phyloP scores from a whole-genome alignment of 2,888 invertebrate species.

The Oegoconia quadripuncta region DNA sequence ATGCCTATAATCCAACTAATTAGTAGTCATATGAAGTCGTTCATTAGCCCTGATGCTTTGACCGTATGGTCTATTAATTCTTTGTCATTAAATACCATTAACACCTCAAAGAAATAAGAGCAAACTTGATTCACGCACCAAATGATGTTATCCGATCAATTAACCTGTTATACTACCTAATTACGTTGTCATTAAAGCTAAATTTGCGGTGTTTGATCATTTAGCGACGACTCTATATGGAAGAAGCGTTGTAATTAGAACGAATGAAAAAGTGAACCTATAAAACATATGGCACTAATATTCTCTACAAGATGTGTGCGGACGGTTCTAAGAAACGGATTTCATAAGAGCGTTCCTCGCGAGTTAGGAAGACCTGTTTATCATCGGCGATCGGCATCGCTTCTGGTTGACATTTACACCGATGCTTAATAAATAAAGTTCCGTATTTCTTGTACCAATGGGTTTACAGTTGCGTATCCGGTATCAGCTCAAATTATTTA shows the following conservation, averaged over 20 bases:
- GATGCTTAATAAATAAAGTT: slow-evolving; percentile 1
- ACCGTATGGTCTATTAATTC: background rate
- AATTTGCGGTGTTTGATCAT: slow-evolving; percentile 48
- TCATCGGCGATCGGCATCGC: slow-evolving; percentile 34
- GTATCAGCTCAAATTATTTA: too few relatives aligned
- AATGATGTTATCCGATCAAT: slow-evolving; percentile 56
- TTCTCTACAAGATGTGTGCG: slow-evolving; percentile 37
- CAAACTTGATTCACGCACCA: slow-evolving; percentile 32
- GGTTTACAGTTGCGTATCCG: too few relatives aligned
- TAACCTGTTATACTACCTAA: slow-evolving; percentile 52
- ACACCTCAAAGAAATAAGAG: slow-evolving; percentile 35
- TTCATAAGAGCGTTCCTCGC: slow-evolving; percentile 42
- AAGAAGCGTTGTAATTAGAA: slow-evolving; percentile 32
- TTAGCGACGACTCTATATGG: slow-evolving; percentile 50
- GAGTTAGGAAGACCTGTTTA: slow-evolving; percentile 38
- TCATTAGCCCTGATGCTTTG: background rate
- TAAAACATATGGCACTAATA: slow-evolving; percentile 48
- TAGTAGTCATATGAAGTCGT: too few relatives aligned
- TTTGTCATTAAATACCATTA: slow-evolving; percentile 7
- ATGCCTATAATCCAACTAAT: too few relatives aligned
- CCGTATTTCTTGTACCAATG: too few relatives aligned
- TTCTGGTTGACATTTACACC: slow-evolving; percentile 7
- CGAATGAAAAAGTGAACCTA: slow-evolving; percentile 51
- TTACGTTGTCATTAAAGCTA: slow-evolving; percentile 59
- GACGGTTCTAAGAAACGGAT: slow-evolving; percentile 48